Evolutionary conservation across 2,113 vertebrate genomes (phyloP).

Genomic region (Varanus salvator): DNA sequence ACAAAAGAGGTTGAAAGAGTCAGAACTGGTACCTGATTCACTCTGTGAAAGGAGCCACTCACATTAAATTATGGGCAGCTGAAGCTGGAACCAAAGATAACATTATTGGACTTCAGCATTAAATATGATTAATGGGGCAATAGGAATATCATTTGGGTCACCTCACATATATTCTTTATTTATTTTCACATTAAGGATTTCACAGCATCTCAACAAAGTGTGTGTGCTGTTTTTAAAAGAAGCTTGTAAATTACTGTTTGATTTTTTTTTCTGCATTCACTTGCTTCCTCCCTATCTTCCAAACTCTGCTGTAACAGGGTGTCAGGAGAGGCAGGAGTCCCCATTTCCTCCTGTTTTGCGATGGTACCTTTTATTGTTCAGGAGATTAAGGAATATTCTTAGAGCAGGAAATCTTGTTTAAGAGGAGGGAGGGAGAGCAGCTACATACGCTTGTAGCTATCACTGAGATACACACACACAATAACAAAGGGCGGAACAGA

Average conservation of each 20-base stretch:
- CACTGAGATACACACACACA: conserved; percentile 29
- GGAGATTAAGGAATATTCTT: conserved; percentile 13
- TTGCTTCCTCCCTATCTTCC: neutral
- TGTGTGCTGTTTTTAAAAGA: neutral
- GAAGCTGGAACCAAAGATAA: conserved; percentile 66
- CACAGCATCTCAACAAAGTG: conserved; percentile 5
- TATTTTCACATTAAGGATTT: conserved; percentile 43
- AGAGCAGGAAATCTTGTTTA: conserved; percentile 23
- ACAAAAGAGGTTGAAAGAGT: conserved; percentile 65
- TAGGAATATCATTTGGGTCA: conserved; percentile 9
- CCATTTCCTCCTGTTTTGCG: conserved; percentile 15
- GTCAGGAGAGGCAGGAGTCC: neutral
- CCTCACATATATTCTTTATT: neutral
- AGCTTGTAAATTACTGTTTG: conserved; percentile 14
- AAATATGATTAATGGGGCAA: conserved; percentile 58
- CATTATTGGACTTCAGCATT: conserved; percentile 49
- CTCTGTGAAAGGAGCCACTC: conserved; percentile 32
- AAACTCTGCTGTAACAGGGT: neutral
- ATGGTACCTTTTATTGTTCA: conserved; percentile 19
- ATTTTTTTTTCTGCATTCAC: neutral
- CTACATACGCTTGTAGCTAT: conserved; percentile 15
- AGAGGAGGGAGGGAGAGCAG: conserved; percentile 22
- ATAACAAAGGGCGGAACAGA: neutral
- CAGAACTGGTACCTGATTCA: conserved; percentile 25
- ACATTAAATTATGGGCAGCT: conserved; percentile 60